Percentiles rank a stretch among this genome's conserved stretches.
Evolutionary conservation across 2,797 vertebrate genomes (phyloP).

Genomic region (Micrastur ruficollis): DNA sequence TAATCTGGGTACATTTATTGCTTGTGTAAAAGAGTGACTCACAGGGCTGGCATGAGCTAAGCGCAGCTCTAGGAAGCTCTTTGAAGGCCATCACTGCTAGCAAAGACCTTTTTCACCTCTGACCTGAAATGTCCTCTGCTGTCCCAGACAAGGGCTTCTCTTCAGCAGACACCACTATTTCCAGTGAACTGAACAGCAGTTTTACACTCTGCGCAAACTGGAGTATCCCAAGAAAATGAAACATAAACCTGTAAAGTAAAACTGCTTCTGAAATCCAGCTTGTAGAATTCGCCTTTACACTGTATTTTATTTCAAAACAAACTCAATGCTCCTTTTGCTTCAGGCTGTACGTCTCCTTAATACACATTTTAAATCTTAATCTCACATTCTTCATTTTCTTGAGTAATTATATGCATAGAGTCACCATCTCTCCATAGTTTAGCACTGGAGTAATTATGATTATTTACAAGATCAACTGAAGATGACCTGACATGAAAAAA

Average conservation of each 20-base stretch:
- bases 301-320: neutral
- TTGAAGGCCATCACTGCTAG: neutral
- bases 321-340: neutral
- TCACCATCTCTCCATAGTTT: neutral
- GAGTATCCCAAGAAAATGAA: neutral
- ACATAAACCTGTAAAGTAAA: neutral
- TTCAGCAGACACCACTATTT: neutral
- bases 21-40: neutral
- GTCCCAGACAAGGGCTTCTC: neutral
- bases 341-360: neutral
- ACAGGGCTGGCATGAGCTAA: neutral
- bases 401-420: neutral
- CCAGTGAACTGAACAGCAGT: neutral
- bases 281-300: neutral
- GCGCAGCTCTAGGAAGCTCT: neutral
- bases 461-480: conserved; percentile 29
- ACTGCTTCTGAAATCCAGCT: neutral
- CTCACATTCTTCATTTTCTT: neutral
- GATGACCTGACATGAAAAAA: conserved; percentile 58
- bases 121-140: neutral
- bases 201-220: neutral
- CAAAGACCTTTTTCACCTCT: neutral
- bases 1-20: neutral
- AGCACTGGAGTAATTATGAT: conserved; percentile 10
- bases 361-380: neutral